Evolutionary conservation across 2,113 vertebrate genomes (phyloP).

Genomic region (Gobio gobio): DNA sequence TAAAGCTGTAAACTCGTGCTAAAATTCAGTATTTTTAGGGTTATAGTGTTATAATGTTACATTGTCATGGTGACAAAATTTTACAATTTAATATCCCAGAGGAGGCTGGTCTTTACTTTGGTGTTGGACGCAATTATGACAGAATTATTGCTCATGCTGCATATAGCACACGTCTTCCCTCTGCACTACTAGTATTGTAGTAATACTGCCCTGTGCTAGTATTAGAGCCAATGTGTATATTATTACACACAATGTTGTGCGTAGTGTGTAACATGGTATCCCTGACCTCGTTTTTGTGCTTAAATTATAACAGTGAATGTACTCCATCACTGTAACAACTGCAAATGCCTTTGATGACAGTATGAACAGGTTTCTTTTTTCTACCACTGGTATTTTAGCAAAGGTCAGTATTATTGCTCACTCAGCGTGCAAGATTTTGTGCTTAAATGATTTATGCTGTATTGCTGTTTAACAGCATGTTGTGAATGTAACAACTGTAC

Average conservation of each 20-base stretch:
- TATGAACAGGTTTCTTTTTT: background rate
- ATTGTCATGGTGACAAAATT: no score
- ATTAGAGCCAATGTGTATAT: constrained; percentile 1
- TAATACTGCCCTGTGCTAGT: background rate
- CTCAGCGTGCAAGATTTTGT: background rate
- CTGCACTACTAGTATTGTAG: background rate
- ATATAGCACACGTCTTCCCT: background rate
- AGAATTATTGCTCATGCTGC: background rate
- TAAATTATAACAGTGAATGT: constrained; percentile 1
- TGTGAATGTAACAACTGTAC: no score
- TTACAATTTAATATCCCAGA: no score
- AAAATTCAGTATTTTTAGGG: no score
- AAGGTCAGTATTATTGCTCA: background rate
- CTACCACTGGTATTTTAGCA: background rate
- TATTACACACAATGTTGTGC: background rate
- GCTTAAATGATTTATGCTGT: background rate
- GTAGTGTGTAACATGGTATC: constrained; percentile 5
- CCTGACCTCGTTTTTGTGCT: constrained; percentile 5
- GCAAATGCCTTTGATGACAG: background rate
- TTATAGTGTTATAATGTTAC: no score
- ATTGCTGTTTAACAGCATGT: no score
- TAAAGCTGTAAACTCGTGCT: no score
- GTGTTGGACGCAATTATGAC: background rate
- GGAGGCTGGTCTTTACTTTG: background rate
- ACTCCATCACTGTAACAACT: constrained; percentile 10